Percentiles rank a stretch among this genome's conserved stretches.
phyloP scores from a whole-genome alignment of 2,888 invertebrate species.

The Perdita meconis region DNA sequence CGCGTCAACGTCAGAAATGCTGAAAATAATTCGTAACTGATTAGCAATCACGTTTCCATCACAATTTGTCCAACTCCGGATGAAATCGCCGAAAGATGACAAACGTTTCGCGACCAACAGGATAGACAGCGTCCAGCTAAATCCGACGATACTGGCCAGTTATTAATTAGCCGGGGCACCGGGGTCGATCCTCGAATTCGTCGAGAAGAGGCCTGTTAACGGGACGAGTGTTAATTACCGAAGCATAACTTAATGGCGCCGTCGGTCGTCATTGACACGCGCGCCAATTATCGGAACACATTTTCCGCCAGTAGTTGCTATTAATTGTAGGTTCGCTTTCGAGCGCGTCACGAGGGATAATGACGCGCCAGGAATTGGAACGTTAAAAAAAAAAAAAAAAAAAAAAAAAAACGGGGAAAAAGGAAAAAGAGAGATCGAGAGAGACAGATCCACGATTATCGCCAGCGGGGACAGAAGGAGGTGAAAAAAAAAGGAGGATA shows the following conservation, averaged over 20 bases:
- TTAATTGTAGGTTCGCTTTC: conserved; percentile 50
- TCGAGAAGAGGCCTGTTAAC: conserved; percentile 25
- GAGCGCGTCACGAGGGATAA: conserved; percentile 37
- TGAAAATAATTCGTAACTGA: no score
- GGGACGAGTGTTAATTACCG: conserved; percentile 46
- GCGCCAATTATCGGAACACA: conserved; percentile 51
- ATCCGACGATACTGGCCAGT: conserved; percentile 1
- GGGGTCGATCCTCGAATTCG: conserved; percentile 1
- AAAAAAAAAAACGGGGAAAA: not conserved
- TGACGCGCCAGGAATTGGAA: conserved; percentile 41
- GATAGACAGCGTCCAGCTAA: not conserved
- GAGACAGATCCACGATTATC: not conserved
- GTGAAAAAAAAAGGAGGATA: not conserved
- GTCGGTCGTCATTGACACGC: conserved; percentile 54
- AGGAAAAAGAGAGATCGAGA: not conserved
- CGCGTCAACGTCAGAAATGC: no score
- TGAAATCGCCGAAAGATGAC: not conserved
- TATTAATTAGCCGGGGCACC: conserved; percentile 30
- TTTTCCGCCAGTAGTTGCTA: conserved; percentile 42
- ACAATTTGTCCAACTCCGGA: no score
- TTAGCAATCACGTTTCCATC: no score
- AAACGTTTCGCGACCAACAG: conserved; percentile 5
- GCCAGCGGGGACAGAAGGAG: not conserved
- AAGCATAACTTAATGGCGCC: conserved; percentile 37
- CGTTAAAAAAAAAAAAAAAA: conserved; percentile 13